Evolutionary conservation across 2,888 invertebrate species (phyloP), one percentile per base, ranked within the genome.

Genomic region (Scaptomyza flava): DNA sequence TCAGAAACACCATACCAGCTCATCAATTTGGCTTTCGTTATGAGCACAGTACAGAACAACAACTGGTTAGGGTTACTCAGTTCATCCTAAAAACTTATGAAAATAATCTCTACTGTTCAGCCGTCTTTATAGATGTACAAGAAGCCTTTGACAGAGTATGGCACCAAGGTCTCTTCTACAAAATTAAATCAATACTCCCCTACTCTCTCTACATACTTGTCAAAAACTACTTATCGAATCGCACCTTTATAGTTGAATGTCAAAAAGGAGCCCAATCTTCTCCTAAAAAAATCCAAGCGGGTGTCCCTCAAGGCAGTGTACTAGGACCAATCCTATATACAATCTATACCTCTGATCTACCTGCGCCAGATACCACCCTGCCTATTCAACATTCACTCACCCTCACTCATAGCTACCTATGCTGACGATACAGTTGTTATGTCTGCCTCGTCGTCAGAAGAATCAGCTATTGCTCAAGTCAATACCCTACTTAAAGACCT

Each of bases 11-110:
- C 0, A 34, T 59, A 0, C 58, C 58, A 2, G 31, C 7, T 7
- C 48, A 59, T 17, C 58, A 59, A 31, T 59, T 59, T 6, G 58
- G 57, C 1, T 57, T 57, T 12, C 12, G 56, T 0, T 27, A 8
- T 8, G 7, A 57, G 8, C 56, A 57, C 8, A 17, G 4, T 6
- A 12, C 31, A 2, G 17, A 41, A 2, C 52, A 52, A 8, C 52
- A 52, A 17, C 30, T 52, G 6, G 31, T 31, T 5, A n/a, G 52
- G n/a, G 52, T 52, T 4, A 42, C 42, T 2, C 41, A 52, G 42
- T 58, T 58, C 2, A 33, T 33, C 3, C 33, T 33, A 9, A 33
- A 33, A 33, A 33, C 8, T 2, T 30, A 30, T 8, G 30, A 30
- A n/a, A 30, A 30, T 2, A 30, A 30, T 30, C 30, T 30, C 6